A percentile compares a stretch with the other conserved stretches of the same genome.
Conservation (phyloP, 2,797 vertebrate genomes). For the Triplophysa bombifrons region DNA sequence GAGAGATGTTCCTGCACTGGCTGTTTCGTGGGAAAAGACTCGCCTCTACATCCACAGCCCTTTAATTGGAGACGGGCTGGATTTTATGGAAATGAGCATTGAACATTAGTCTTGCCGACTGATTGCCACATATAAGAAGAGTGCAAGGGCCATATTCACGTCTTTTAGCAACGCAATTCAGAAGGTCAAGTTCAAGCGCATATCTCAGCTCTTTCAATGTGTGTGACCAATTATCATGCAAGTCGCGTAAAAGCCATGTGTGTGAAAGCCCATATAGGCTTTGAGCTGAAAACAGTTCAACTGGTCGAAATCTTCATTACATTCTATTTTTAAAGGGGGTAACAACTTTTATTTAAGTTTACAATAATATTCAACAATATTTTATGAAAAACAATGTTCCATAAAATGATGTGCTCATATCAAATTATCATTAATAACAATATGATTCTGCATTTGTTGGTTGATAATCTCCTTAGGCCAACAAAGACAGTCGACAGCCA, state of each 20-base stretch:
- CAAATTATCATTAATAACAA: no score
- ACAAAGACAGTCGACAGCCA: no score
- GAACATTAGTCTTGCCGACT: conserved; percentile 75
- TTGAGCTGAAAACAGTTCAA: neutral
- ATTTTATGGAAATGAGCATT: conserved; percentile 78
- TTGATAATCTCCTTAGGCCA: no score
- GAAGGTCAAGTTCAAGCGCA: conserved; percentile 83
- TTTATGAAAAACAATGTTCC: neutral
- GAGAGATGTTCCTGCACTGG: conserved; percentile 64
- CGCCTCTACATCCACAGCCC: conserved; percentile 61
- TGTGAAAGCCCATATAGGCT: conserved; percentile 8
- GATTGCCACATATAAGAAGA: conserved; percentile 69
- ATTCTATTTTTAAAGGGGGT: neutral
- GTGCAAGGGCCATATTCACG: conserved; percentile 73
- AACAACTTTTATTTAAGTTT: neutral
- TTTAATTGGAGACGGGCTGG: conserved; percentile 80
- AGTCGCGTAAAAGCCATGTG: conserved; percentile 53
- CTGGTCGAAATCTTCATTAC: neutral
- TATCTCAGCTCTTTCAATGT: conserved; percentile 52
- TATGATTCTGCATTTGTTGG: neutral
- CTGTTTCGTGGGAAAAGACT: conserved; percentile 70
- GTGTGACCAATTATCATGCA: conserved; percentile 70
- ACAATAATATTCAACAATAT: neutral
- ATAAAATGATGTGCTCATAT: no score
- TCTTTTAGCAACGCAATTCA: conserved; percentile 75